These are phyloP conservation scores for Phaedon cochleariae DNA, from an alignment of 2,888 invertebrate genomes.

Conservation along the genomic window DNA sequence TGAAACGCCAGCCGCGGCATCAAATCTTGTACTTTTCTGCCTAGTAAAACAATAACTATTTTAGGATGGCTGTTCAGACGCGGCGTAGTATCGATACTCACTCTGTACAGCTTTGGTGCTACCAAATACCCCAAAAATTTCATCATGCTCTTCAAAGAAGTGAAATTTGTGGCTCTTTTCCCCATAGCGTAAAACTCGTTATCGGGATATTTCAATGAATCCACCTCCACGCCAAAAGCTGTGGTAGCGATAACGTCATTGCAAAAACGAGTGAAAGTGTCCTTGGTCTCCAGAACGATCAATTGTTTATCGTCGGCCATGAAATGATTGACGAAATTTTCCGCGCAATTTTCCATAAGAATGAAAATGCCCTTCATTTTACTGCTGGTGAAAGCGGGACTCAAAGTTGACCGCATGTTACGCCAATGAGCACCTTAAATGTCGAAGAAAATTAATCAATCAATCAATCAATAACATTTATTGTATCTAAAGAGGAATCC, in stretches of 20 bases:
- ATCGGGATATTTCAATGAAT: constrained; percentile 64
- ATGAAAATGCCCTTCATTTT: constrained; percentile 47
- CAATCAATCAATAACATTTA: no score
- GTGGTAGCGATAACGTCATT: constrained; percentile 66
- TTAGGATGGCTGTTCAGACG: no score
- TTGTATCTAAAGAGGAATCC: no score
- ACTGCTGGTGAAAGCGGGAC: constrained; percentile 56
- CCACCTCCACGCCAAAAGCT: constrained; percentile 53
- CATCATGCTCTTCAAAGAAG: not conserved
- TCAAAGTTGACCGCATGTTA: constrained; percentile 62
- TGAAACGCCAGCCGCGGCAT: no score
- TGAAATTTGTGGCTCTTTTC: constrained; percentile 59
- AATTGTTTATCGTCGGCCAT: constrained; percentile 38
- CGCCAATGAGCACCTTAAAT: no score
- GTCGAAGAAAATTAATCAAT: no score
- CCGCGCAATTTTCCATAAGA: constrained; percentile 41
- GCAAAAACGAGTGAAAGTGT: constrained; percentile 54
- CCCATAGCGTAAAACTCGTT: constrained; percentile 68
- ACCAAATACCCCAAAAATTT: constrained; percentile 24
- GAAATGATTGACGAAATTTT: constrained; percentile 20
- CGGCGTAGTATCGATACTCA: no score
- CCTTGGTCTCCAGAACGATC: constrained; percentile 60
- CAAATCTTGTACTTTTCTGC: no score
- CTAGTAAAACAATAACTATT: no score
- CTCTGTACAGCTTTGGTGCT: constrained; percentile 23